phyloP scores from a whole-genome alignment of 2,797 vertebrate genomes.

The Ctenosaura bakeri region DNA sequence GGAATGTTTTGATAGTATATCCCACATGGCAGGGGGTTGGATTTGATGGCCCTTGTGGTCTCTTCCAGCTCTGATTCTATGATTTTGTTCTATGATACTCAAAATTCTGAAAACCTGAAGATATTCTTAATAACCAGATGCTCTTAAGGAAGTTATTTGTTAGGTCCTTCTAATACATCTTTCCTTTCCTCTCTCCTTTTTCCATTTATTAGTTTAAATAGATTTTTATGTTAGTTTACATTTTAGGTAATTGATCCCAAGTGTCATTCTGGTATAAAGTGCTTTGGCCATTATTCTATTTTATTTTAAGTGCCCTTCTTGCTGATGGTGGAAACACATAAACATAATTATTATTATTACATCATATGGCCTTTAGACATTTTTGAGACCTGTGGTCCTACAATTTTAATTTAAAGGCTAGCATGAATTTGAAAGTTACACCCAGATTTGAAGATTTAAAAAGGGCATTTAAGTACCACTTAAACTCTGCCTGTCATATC shows the following conservation, averaged over 20 bases:
- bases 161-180: neutral
- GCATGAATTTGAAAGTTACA: conserved; percentile 28
- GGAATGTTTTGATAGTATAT: no score
- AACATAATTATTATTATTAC: conserved; percentile 37
- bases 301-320: conserved; percentile 30
- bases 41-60: no score
- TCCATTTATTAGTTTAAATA: conserved; percentile 4
- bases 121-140: neutral
- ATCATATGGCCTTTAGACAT: conserved; percentile 4
- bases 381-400: conserved; percentile 15
- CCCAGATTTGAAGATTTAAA: conserved; percentile 15
- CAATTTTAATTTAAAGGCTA: conserved; percentile 41
- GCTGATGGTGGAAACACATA: conserved; percentile 11
- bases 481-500: conserved; percentile 27
- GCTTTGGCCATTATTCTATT: conserved; percentile 32
- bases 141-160: neutral
- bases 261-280: conserved; percentile 22
- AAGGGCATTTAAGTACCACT: conserved; percentile 24
- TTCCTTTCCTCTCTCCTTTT: neutral
- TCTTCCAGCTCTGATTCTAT: no score
- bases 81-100: no score
- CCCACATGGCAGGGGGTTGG: no score
- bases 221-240: conserved; percentile 25
- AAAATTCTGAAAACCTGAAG: neutral
- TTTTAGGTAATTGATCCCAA: conserved; percentile 27